These are phyloP conservation scores for Laterallus jamaicensis DNA, from an alignment of 2,113 vertebrate species.

Conservation along the genomic window DNA sequence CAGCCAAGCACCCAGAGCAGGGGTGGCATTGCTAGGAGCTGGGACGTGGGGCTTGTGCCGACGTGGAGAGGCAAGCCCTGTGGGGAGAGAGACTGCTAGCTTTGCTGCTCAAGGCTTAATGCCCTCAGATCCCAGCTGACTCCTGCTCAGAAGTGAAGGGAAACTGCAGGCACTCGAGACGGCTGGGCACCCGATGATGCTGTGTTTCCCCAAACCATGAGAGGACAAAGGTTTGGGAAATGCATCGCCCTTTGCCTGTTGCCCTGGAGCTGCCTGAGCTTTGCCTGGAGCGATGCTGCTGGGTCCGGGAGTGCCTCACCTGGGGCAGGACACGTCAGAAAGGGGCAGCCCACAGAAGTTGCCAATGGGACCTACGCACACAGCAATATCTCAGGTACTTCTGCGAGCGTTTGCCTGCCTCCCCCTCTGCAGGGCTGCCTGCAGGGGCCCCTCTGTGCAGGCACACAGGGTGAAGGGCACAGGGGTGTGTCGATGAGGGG, in stretches of 20 bases:
- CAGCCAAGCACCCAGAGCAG: not conserved
- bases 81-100: not conserved
- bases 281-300: not conserved
- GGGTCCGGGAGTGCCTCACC: not conserved
- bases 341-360: not conserved
- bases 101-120: constrained; percentile 50
- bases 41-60: not conserved
- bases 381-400: constrained; percentile 59
- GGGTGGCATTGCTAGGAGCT: not conserved
- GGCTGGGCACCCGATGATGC: not conserved
- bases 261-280: constrained; percentile 48
- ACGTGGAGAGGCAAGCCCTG: not conserved
- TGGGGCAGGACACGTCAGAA: not conserved
- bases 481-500: rapidly evolving
- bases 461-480: rapidly evolving
- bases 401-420: rapidly evolving
- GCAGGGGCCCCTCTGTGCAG: not conserved
- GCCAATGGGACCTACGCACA: not conserved
- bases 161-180: not conserved
- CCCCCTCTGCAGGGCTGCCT: not conserved
- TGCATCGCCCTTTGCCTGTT: constrained; percentile 23
- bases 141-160: not conserved
- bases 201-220: not conserved
- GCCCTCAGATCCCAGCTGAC: constrained; percentile 56
- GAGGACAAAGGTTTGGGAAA: not conserved